Base-by-base conservation (phyloP, 2,888 invertebrate genomes). In the Tetanocera ferruginea region DNA sequence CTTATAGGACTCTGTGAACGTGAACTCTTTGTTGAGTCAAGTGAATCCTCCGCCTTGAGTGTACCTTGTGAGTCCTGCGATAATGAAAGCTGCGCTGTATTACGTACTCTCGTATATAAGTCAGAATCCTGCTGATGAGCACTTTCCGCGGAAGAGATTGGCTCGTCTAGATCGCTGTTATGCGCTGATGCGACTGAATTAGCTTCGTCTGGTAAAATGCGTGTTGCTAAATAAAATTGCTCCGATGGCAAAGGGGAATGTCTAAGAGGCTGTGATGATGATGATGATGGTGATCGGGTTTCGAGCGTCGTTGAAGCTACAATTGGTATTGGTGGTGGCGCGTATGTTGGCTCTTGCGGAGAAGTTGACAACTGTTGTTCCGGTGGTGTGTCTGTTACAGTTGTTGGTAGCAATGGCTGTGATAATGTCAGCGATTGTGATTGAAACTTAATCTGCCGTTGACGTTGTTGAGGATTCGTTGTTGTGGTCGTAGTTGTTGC, bases 71-170 rank as follows among this genome's bases (percentile, higher is more conserved):
- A 64, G 17, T 72, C 66, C 55, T 76, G 69, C 57, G 69, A 28
- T 14, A 72, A 2, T 9, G 69, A 66, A 28, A 43, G 31, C 31
- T 25, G 57, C 28, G 9, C 57, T 8, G 17, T 55, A 28, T 62
- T 19, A 6, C 43, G 9, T 19, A 37, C 23, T 79, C 83, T 55
- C 23, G 82, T 2, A 25, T 62, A 60, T 8, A 49, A 55, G 73
- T 78, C 25, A 43, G 11, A 23, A 1, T 66, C n/a, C 14, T 70
- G 69, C 0, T 76, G 79, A 25, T 84, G 83, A 51, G 84, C 87
- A 79, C 88, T 87, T 79, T 87, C 88, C 79, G 88, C 87, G 55
- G 87, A 80, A 4, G 88, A 88, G 72, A 87, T 81, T 14, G 80
- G 79, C 76, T 83, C 83, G 83, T 86, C 86, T 79, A 81, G 78